Percentiles rank a stretch among this genome's conserved stretches.
These are phyloP conservation scores for Baccha elongata DNA, from an alignment of 2,888 invertebrate species.

Conservation along the genomic window DNA sequence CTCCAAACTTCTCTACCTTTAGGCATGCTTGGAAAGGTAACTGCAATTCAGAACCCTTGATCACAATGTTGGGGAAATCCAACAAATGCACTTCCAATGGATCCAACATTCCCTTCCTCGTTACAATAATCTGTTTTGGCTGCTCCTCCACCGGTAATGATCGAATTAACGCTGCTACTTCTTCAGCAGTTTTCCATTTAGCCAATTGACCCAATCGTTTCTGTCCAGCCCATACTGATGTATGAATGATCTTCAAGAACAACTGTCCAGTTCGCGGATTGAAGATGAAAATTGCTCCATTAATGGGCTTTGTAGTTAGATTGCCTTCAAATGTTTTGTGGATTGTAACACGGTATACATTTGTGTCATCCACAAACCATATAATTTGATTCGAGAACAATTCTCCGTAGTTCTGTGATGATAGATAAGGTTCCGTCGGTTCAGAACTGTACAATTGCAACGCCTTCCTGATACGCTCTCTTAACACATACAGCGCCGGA, in stretches of 20 bases:
- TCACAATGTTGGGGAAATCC: slow-evolving; percentile 99
- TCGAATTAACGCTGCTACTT: slow-evolving; percentile 99
- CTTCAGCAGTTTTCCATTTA: slow-evolving; percentile 99
- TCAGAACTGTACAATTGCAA: slow-evolving; percentile 99
- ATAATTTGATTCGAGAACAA: slow-evolving; percentile 99
- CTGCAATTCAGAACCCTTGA: slow-evolving; percentile 99
- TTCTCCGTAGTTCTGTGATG: slow-evolving; percentile 99
- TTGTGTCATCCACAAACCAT: slow-evolving; percentile 99
- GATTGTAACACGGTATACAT: slow-evolving; percentile 99
- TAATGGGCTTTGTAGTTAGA: slow-evolving; percentile 99
- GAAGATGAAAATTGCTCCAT: slow-evolving; percentile 99
- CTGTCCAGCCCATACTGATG: slow-evolving; percentile 99
- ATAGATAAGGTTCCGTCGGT: slow-evolving; percentile 99
- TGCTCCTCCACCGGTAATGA: slow-evolving; percentile 99
- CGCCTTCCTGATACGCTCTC: slow-evolving; percentile 99
- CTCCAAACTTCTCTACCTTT: slow-evolving; percentile 99
- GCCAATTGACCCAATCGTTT: slow-evolving; percentile 99
- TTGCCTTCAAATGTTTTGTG: slow-evolving; percentile 99
- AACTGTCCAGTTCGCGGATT: slow-evolving; percentile 99
- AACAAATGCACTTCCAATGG: slow-evolving; percentile 99
- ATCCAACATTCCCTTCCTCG: slow-evolving; percentile 99
- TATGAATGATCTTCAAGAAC: slow-evolving; percentile 99
- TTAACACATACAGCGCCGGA: slow-evolving; percentile 97
- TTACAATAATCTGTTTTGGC: slow-evolving; percentile 99
- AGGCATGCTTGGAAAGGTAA: slow-evolving; percentile 99